phyloP scores from a whole-genome alignment of 2,113 vertebrate species.

The Heterochromis multidens region DNA sequence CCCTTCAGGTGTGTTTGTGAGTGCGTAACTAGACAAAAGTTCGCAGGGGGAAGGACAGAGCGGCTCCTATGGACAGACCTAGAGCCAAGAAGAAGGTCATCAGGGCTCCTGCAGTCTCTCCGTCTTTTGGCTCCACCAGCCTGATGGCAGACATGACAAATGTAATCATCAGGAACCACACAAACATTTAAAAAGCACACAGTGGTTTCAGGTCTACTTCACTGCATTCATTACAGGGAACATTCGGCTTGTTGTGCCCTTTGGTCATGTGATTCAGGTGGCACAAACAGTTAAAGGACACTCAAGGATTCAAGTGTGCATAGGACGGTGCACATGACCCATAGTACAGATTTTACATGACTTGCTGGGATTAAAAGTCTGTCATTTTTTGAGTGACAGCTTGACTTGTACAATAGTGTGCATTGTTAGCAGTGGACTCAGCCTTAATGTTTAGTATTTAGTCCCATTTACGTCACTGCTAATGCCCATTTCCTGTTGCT shows the following conservation, averaged over 20 bases:
- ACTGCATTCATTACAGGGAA: neutral
- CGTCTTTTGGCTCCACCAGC: slow-evolving; percentile 79
- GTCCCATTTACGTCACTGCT: neutral
- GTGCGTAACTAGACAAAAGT: slow-evolving; percentile 65
- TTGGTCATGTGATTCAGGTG: neutral
- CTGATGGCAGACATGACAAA: slow-evolving; percentile 35
- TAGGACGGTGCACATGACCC: neutral
- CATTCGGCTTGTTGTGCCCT: neutral
- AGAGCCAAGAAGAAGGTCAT: slow-evolving; percentile 89
- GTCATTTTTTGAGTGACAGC: neutral
- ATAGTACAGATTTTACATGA: too few relatives aligned
- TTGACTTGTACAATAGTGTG: neutral
- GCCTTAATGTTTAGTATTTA: neutral
- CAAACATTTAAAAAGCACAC: neutral
- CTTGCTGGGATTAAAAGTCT: neutral
- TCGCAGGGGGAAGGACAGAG: slow-evolving; percentile 80
- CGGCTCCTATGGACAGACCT: slow-evolving; percentile 82
- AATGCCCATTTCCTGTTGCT: neutral
- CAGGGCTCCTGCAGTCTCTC: slow-evolving; percentile 82
- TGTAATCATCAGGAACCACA: neutral
- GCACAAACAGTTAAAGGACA: neutral
- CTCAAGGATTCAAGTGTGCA: neutral
- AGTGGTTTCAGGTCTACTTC: neutral
- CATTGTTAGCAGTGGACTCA: too few relatives aligned
- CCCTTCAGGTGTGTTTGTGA: neutral